Percentiles rank a stretch among this genome's conserved stretches.
Conservation (phyloP, 2,888 invertebrate species). For the Patella depressa region DNA sequence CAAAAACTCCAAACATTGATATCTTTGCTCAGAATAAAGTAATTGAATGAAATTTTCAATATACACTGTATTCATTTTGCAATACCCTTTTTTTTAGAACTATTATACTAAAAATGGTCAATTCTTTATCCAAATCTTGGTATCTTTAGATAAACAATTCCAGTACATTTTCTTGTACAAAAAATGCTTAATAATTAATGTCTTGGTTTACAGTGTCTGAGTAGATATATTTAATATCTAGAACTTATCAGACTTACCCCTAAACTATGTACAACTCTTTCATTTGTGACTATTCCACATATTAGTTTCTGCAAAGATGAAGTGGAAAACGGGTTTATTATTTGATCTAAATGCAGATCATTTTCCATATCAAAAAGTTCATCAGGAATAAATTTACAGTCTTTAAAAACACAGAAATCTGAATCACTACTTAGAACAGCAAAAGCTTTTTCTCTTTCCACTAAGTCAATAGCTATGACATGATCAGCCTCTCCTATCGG, state of each 20-base stretch:
- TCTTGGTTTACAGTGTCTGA: too few relatives aligned
- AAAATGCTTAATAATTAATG: too few relatives aligned
- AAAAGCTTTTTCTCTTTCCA: conserved; percentile 56
- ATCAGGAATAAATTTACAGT: conserved; percentile 56
- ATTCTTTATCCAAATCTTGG: too few relatives aligned
- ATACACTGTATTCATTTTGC: too few relatives aligned
- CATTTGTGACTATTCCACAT: conserved; percentile 54
- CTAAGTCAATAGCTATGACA: conserved; percentile 55
- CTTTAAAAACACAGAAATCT: conserved; percentile 65
- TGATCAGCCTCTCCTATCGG: conserved; percentile 63
- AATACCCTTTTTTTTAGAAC: too few relatives aligned
- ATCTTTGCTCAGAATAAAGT: too few relatives aligned
- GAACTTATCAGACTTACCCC: conserved; percentile 39
- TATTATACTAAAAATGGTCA: too few relatives aligned
- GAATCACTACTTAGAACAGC: conserved; percentile 66
- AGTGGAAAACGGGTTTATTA: conserved; percentile 49
- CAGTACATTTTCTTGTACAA: too few relatives aligned
- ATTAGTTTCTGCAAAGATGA: conserved; percentile 30
- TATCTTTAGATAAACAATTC: too few relatives aligned
- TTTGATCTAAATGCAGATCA: conserved; percentile 56
- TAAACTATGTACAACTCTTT: conserved; percentile 50
- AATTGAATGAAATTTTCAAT: too few relatives aligned
- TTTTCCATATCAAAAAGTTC: conserved; percentile 63
- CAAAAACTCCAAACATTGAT: too few relatives aligned
- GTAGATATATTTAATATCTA: too few relatives aligned